A percentile compares a stretch with the other conserved stretches of the same genome.
Conservation (phyloP, 2,113 vertebrate genomes). For the Bucco capensis region DNA sequence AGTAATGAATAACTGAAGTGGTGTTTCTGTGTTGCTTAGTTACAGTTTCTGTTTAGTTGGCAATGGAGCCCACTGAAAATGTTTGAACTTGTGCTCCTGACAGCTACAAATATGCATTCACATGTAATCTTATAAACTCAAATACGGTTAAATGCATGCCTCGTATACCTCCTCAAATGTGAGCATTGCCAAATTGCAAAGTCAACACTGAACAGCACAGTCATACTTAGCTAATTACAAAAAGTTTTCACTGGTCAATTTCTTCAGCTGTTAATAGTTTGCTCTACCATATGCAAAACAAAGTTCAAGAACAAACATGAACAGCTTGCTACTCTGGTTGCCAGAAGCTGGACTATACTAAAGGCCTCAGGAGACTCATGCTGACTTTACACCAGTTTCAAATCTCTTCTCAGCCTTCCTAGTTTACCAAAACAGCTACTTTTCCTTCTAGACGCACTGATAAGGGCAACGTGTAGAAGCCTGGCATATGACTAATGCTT, state of each 20-base stretch:
- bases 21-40: conserved; percentile 55
- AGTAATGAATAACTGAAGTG: conserved; percentile 9
- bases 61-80: conserved; percentile 11
- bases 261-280: not conserved
- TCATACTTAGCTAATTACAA: not conserved
- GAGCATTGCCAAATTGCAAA: not conserved
- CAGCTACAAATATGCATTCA: not conserved
- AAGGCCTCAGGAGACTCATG: not conserved
- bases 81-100: conserved; percentile 40
- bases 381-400: not conserved
- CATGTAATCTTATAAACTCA: not conserved
- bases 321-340: not conserved
- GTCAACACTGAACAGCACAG: not conserved
- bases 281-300: not conserved
- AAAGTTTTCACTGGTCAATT: not conserved
- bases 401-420: not conserved
- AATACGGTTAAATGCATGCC: not conserved
- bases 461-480: not conserved
- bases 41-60: conserved; percentile 53
- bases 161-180: not conserved
- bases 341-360: not conserved
- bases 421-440: conserved; percentile 14
- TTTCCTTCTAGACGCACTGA: conserved; percentile 4
- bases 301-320: conserved; percentile 21
- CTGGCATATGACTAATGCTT: not conserved